Base-by-base conservation (phyloP, 2,113 vertebrate species). In the Oncorhynchus masou region DNA sequence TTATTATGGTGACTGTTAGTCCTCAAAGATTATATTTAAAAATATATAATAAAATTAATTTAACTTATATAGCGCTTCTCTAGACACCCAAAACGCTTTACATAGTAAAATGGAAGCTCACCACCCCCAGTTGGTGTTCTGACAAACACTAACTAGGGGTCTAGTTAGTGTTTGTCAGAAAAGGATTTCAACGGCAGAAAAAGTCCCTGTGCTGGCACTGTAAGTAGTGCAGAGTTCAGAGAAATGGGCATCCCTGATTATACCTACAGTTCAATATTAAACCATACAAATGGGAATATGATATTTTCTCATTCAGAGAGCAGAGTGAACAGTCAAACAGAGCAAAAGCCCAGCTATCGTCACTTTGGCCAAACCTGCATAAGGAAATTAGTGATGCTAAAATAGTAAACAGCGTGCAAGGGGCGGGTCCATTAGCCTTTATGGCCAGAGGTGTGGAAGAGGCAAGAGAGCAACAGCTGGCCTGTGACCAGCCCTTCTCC, bases 381-480 rank as follows among this genome's bases (percentile, higher is more conserved):
- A 62, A 62, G 59, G n/a, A 62, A 24, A 22, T 66, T 27, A 4
- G 22, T 78, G 64, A 31, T 1, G 66, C 59, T 62, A 62, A 8
- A 62, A 62, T 62, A 62, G 7, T 24, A n/a, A 62, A n/a, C 59
- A 22, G 59, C 5, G 59, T 54, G 64, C 25, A 16, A 31, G 66
- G 27, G 25, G 66, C 5, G 16, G 64, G 22, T 13, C 39, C 11
- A 15, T 27, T 49, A 11, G 49, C 57, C 72, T 77, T 85, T 78
- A 74, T 78, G 84, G 78, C 74, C 34, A 39, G 79, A 80, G 79
- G 83, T 80, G 85, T 84, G 69, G 73, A 84, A 57, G 64, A 87
- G 81, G 69, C 51, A 74, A 59, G 70, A 74, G 62, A 83, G 81
- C 83, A 90, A 87, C 89, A 92, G 88, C 85, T 89, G 87, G 89